These are phyloP conservation scores for Macrocentrus cingulum DNA, from an alignment of 1,140 invertebrate species.

Conservation along the genomic window DNA sequence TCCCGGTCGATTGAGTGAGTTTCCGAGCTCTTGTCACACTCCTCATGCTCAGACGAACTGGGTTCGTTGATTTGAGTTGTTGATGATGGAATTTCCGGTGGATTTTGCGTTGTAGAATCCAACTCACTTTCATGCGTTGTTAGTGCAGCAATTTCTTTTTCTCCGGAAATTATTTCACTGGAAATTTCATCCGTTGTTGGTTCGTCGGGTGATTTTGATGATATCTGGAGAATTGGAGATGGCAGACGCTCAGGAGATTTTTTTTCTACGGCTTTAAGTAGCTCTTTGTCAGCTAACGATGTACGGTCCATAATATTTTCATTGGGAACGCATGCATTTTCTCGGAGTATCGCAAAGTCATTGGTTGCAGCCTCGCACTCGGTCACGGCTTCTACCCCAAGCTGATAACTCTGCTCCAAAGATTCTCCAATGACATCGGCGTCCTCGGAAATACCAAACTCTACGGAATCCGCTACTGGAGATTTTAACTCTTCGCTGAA, in stretches of 20 bases:
- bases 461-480: constrained; percentile 1
- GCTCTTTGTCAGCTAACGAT: constrained; percentile 6
- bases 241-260: constrained; percentile 12
- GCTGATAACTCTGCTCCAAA: constrained; percentile 17
- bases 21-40: background rate
- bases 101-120: background rate
- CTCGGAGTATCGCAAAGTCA: background rate
- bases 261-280: constrained; percentile 10
- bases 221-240: constrained; percentile 10
- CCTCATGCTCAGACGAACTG: background rate
- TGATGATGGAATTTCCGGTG: background rate
- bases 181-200: no score
- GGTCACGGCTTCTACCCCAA: constrained; percentile 8
- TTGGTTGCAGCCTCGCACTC: background rate
- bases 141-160: background rate
- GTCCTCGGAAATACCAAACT: constrained; percentile 15
- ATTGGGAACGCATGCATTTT: background rate
- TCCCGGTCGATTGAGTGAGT: background rate
- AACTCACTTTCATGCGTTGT: no score
- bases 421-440: constrained; percentile 15
- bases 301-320: background rate
- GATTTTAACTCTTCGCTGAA: constrained; percentile 8
- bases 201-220: background rate
- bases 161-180: no score
- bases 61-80: background rate